Conservation (phyloP, 2,113 vertebrate species). For the Crotalus viridis region DNA sequence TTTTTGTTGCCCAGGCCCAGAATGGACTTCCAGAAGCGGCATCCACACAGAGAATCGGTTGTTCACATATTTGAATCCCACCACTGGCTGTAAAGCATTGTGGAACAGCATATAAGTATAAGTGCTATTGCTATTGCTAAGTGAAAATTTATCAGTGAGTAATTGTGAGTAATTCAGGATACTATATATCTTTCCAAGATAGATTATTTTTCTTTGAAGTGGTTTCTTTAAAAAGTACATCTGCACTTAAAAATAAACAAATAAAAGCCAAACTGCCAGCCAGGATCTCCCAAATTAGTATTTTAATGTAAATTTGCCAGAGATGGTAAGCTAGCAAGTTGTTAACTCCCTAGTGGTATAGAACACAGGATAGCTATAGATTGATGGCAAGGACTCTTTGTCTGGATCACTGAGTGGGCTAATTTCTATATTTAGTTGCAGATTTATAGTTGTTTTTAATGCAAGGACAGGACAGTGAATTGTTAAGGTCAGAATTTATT, state of each 20-base stretch:
- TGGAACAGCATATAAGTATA: not conserved
- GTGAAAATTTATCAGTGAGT: not conserved
- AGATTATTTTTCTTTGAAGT: not conserved
- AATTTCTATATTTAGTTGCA: conserved; percentile 6
- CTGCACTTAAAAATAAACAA: not conserved
- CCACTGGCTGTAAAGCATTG: not conserved
- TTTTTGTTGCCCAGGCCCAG: no score
- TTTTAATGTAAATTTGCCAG: not conserved
- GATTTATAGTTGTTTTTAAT: not conserved
- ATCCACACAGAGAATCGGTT: no score
- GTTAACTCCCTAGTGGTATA: not conserved
- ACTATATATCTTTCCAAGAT: not conserved
- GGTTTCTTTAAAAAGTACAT: not conserved
- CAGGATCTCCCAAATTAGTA: not conserved
- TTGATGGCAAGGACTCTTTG: not conserved
- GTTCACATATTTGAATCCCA: no score
- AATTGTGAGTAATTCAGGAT: not conserved
- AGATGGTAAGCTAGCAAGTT: not conserved
- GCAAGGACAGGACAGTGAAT: not conserved
- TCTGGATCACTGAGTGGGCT: not conserved
- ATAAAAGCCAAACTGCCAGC: not conserved
- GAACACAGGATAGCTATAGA: not conserved
- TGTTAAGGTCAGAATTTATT: not conserved
- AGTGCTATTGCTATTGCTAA: not conserved
- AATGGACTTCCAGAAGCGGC: no score